phyloP scores from a whole-genome alignment of 2,888 invertebrate species.

The Atherix ibis region DNA sequence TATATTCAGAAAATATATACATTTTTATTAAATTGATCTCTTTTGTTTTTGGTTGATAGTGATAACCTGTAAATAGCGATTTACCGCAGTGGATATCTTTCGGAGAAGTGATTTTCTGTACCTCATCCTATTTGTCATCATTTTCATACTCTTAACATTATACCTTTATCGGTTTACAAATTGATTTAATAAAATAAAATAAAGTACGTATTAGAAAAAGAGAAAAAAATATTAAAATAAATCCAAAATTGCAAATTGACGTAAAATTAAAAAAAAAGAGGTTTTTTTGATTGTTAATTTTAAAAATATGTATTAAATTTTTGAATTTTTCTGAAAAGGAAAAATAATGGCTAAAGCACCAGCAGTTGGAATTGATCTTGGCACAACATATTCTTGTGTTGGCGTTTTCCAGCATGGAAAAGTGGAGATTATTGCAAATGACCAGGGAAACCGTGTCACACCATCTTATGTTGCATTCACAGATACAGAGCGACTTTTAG shows the following conservation, averaged over 20 bases:
- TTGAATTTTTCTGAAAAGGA: too few species aligned
- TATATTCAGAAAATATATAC: too few species aligned
- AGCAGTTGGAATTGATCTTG: slow-evolving; percentile 61
- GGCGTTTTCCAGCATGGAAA: slow-evolving; percentile 82
- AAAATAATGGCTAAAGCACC: slow-evolving; percentile 35
- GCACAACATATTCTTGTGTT: slow-evolving; percentile 87
- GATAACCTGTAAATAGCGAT: too few species aligned
- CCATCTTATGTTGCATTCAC: slow-evolving; percentile 55
- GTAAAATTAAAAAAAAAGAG: too few species aligned
- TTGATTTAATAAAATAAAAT: too few species aligned
- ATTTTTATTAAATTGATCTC: too few species aligned
- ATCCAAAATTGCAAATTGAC: too few species aligned
- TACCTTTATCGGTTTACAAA: slow-evolving; percentile 30
- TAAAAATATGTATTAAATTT: too few species aligned
- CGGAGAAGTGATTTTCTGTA: slow-evolving; percentile 30
- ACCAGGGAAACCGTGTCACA: slow-evolving; percentile 67
- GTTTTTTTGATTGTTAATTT: too few species aligned
- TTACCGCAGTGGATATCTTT: slow-evolving; percentile 28
- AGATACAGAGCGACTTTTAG: slow-evolving; percentile 60
- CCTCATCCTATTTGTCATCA: slow-evolving; percentile 27
- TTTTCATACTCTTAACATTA: slow-evolving; percentile 29
- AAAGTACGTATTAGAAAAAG: too few species aligned
- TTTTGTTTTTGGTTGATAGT: too few species aligned
- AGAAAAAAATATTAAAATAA: too few species aligned
- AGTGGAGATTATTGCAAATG: slow-evolving; percentile 68